Percentiles rank a stretch among this genome's conserved stretches.
Conservation (phyloP, 2,113 vertebrate species). For the Danio rerio region DNA sequence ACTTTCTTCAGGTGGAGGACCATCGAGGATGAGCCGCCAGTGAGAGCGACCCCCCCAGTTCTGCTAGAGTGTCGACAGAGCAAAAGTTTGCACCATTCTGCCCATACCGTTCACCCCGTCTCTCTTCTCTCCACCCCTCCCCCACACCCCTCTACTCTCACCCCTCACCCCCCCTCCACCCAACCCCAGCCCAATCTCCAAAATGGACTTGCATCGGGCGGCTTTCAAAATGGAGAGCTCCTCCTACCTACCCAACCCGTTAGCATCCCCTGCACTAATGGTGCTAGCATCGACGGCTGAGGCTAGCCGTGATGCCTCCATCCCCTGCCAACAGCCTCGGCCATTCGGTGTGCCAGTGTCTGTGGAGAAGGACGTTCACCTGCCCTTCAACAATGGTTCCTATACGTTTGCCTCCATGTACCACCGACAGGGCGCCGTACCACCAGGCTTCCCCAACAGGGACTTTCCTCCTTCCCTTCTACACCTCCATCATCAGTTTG, state of each 20-base stretch:
- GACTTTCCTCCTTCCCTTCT: conserved; percentile 97
- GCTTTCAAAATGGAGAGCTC: conserved; percentile 99
- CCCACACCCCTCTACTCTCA: conserved; percentile 52
- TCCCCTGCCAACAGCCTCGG: conserved; percentile 95
- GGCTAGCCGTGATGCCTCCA: conserved; percentile 96
- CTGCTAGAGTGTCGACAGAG: conserved; percentile 29
- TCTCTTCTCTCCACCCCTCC: conserved; percentile 69
- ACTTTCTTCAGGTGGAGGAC: conserved; percentile 52
- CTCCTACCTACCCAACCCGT: conserved; percentile 96
- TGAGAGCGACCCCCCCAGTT: conserved; percentile 43
- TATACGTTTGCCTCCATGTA: conserved; percentile 99
- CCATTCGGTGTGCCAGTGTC: conserved; percentile 97
- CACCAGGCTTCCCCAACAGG: conserved; percentile 92
- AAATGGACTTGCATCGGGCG: conserved; percentile 98
- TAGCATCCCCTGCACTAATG: conserved; percentile 98
- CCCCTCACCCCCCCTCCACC: conserved; percentile 53
- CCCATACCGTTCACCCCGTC: conserved; percentile 54
- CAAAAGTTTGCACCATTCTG: conserved; percentile 53
- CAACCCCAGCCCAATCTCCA: conserved; percentile 64
- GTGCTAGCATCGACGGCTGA: conserved; percentile 97
- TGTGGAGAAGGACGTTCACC: conserved; percentile 97
- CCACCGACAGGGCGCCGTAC: conserved; percentile 95
- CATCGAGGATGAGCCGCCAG: conserved; percentile 52
- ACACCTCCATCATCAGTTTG: conserved; percentile 98
- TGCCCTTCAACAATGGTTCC: conserved; percentile 97